Percentiles rank a stretch among this genome's conserved stretches.
Evolutionary conservation across 2,797 vertebrate species (phyloP).

Genomic region (Acanthurus leucopareius): DNA sequence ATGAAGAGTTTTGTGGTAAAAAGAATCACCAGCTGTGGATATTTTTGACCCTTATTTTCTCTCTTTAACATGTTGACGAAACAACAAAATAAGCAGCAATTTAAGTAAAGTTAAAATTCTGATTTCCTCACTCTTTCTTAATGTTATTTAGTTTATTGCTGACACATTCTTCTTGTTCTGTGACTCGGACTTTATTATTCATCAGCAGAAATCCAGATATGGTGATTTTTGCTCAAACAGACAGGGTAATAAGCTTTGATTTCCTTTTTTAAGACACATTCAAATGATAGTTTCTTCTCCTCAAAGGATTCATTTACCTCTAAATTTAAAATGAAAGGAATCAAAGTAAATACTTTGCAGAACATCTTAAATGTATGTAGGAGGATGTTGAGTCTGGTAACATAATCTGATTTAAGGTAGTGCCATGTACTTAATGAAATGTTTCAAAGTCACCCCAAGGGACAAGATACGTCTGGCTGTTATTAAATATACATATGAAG

Average conservation of each 20-base stretch:
- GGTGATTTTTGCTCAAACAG: constrained; percentile 9
- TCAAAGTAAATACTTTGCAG: constrained; percentile 53
- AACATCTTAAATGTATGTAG: constrained; percentile 62
- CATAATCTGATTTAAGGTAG: constrained; percentile 63
- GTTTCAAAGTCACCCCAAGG: constrained; percentile 59
- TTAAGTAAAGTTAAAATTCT: not conserved
- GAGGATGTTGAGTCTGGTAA: constrained; percentile 46
- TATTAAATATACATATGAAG: constrained; percentile 70
- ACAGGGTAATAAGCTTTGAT: constrained; percentile 30
- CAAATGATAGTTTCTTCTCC: constrained; percentile 52
- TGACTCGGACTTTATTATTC: constrained; percentile 4
- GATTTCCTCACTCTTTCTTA: constrained; percentile 2
- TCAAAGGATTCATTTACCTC: constrained; percentile 52
- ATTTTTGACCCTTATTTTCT: constrained; percentile 11
- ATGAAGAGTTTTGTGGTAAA: constrained; percentile 37
- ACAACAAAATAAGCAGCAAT: constrained; percentile 1
- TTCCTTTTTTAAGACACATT: constrained; percentile 50
- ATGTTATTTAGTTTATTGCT: constrained; percentile 4
- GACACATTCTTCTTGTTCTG: not conserved
- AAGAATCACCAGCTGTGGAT: constrained; percentile 10
- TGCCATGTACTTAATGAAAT: constrained; percentile 54
- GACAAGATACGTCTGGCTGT: constrained; percentile 59
- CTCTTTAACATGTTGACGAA: not conserved
- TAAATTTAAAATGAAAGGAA: constrained; percentile 53
- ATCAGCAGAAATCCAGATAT: constrained; percentile 14